Conservation (phyloP, 1,140 invertebrate genomes). For the Adelges cooleyi region DNA sequence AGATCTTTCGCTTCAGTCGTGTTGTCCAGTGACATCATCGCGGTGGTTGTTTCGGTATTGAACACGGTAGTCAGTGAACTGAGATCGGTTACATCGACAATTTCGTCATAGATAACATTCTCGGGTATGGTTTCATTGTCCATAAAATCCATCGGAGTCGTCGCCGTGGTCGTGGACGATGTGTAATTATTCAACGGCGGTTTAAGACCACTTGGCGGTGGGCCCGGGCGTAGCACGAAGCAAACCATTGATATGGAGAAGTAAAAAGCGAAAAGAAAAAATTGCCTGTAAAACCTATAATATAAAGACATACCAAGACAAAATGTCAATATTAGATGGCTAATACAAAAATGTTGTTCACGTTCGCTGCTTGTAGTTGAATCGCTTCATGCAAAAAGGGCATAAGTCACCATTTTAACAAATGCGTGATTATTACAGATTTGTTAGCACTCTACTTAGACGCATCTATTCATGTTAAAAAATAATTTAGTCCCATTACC, state of each 20-base stretch:
- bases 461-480: too few species aligned
- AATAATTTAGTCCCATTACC: too few species aligned
- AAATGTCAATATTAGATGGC: too few species aligned
- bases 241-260: conserved; percentile 76
- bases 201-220: conserved; percentile 35
- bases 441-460: too few species aligned
- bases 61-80: background rate
- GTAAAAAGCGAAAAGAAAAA: conserved; percentile 79
- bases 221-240: conserved; percentile 75
- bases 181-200: conserved; percentile 5
- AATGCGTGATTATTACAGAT: too few species aligned
- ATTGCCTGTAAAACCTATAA: conserved; percentile 89
- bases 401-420: too few species aligned
- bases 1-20: background rate
- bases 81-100: background rate
- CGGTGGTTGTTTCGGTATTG: background rate
- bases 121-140: conserved; percentile 1
- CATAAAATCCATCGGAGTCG: conserved; percentile 7
- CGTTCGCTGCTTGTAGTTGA: too few species aligned
- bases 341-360: too few species aligned
- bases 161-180: conserved; percentile 2
- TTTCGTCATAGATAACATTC: background rate
- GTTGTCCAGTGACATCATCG: background rate
- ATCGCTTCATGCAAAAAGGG: too few species aligned
- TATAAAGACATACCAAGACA: too few species aligned